Conservation (phyloP, 2,113 vertebrate species). For the Solea senegalensis region DNA sequence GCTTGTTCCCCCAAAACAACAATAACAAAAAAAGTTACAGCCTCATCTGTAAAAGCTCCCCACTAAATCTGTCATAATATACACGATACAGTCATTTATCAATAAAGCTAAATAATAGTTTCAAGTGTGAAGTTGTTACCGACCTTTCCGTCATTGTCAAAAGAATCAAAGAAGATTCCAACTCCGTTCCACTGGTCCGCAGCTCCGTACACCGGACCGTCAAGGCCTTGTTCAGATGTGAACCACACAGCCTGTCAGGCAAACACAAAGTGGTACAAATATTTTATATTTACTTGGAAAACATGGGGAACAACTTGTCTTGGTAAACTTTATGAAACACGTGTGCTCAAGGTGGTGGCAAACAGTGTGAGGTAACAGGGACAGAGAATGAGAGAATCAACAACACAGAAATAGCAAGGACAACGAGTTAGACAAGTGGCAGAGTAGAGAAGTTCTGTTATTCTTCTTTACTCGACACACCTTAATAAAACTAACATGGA, state of each 20-base stretch:
- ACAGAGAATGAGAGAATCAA: not conserved
- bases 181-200: slow-evolving; percentile 93
- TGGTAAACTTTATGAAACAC: not conserved
- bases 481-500: too few relatives aligned
- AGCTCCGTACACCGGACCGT: slow-evolving; percentile 94
- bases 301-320: not conserved
- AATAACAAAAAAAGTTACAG: not conserved
- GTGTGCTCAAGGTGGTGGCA: too few relatives aligned
- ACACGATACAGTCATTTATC: not conserved
- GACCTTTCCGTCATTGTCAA: slow-evolving; percentile 99
- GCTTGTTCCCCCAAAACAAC: not conserved
- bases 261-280: not conserved
- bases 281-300: not conserved
- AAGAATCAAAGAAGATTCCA: slow-evolving; percentile 97
- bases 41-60: too few relatives aligned
- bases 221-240: slow-evolving; percentile 88
- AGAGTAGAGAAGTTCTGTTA: too few relatives aligned
- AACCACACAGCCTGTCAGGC: slow-evolving; percentile 91
- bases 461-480: too few relatives aligned
- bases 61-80: not conserved
- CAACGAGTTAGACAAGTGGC: too few relatives aligned
- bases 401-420: not conserved
- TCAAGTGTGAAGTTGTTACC: slow-evolving; percentile 22
- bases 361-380: not conserved
- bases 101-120: not conserved